Conservation (phyloP, 2,888 invertebrate genomes). For the Ametastegia equiseti region DNA sequence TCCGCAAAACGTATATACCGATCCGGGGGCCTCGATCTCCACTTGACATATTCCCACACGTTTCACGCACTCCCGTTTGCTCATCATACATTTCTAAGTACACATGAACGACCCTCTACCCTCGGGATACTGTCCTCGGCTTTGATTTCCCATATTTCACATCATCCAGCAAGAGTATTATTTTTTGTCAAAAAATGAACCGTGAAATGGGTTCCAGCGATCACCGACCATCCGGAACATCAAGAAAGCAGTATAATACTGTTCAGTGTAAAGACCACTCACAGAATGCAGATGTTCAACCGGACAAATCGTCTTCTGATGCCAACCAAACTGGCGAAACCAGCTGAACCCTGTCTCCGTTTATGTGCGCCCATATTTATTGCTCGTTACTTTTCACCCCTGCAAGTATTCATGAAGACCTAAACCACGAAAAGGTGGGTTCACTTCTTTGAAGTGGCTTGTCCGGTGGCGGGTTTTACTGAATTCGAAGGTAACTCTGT, state of each 20-base stretch:
- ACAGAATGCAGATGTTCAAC: slow-evolving; percentile 17
- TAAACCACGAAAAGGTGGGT: background rate
- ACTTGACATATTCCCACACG: slow-evolving; percentile 1
- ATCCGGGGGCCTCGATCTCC: background rate
- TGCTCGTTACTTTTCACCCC: slow-evolving; percentile 34
- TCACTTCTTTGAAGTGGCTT: background rate
- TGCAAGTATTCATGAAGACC: background rate
- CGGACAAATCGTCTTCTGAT: slow-evolving; percentile 16
- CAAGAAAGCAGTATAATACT: background rate
- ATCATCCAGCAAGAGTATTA: background rate
- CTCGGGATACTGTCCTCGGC: background rate
- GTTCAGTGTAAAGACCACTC: background rate
- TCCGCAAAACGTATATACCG: background rate
- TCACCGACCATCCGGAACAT: background rate
- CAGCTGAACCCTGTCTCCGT: slow-evolving; percentile 16
- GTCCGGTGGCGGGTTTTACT: background rate
- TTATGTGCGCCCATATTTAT: background rate
- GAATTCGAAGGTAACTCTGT: background rate
- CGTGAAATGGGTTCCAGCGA: background rate
- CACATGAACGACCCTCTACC: background rate
- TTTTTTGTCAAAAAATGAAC: background rate
- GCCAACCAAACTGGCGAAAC: background rate
- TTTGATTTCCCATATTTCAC: background rate
- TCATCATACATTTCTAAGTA: no score
- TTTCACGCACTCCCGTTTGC: background rate